Percentiles rank a stretch among this genome's conserved stretches.
Evolutionary conservation across 1,140 invertebrate species (phyloP).

Genomic region (Piezodorus guildinii): DNA sequence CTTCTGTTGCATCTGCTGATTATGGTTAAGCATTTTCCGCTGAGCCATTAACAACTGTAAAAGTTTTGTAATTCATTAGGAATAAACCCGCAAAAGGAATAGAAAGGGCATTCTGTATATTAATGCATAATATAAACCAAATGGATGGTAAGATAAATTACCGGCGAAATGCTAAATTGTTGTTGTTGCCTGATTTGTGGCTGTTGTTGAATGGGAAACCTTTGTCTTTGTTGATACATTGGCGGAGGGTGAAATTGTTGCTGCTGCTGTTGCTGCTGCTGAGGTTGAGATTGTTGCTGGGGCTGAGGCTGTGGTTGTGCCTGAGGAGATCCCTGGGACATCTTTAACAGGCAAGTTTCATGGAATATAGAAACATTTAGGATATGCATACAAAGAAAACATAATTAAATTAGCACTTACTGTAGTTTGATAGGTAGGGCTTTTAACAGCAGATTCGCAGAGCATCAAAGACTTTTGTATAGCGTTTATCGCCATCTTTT

Average conservation of each 20-base stretch:
- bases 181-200: constrained; percentile 2
- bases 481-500: constrained; percentile 73
- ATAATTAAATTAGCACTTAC: constrained; percentile 34
- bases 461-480: constrained; percentile 87
- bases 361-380: background rate
- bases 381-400: background rate
- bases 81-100: too few relatives aligned
- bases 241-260: constrained; percentile 30
- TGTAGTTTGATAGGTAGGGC: constrained; percentile 47
- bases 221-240: constrained; percentile 30
- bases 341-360: background rate
- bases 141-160: too few relatives aligned
- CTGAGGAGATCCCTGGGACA: constrained; percentile 3
- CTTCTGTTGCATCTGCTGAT: constrained; percentile 37
- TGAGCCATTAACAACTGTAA: constrained; percentile 22
- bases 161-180: background rate
- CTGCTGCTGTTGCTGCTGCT: constrained; percentile 29
- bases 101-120: too few relatives aligned
- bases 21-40: constrained; percentile 31
- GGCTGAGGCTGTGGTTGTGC: background rate
- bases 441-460: constrained; percentile 50
- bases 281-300: constrained; percentile 25
- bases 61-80: too few relatives aligned
- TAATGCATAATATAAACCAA: too few relatives aligned
- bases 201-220: constrained; percentile 25